A percentile compares a stretch with the other conserved stretches of the same genome.
phyloP scores from a whole-genome alignment of 64 coral and sea anemone genomes.

The Pocillopora verrucosa region DNA sequence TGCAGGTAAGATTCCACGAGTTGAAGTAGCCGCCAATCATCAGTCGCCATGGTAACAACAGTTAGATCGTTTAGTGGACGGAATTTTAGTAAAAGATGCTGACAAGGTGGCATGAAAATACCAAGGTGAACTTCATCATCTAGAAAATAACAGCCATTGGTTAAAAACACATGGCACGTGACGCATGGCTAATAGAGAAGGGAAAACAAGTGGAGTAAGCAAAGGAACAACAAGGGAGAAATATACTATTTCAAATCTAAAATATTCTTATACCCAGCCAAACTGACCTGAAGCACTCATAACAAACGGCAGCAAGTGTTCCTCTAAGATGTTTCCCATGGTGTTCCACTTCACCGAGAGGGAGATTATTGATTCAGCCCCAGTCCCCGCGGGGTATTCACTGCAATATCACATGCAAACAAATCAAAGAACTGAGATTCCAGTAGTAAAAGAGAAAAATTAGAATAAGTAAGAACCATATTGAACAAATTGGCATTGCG shows the following conservation, averaged over 20 bases:
- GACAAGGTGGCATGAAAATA: constrained; percentile 87
- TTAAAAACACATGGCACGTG: background rate
- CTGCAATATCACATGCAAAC: constrained; percentile 17
- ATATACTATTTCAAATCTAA: background rate
- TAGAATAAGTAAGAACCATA: too few relatives aligned
- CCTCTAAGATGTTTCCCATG: constrained; percentile 54
- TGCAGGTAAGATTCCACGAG: constrained; percentile 71
- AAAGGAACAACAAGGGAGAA: background rate
- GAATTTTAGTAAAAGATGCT: constrained; percentile 88
- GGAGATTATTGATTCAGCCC: constrained; percentile 74
- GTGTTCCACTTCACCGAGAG: constrained; percentile 64
- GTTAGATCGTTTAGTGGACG: constrained; percentile 51
- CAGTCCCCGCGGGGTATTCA: constrained; percentile 44
- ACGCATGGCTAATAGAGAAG: background rate
- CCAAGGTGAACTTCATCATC: constrained; percentile 75
- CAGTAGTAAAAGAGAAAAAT: background rate
- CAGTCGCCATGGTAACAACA: constrained; percentile 75
- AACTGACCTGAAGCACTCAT: constrained; percentile 63
- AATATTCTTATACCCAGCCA: background rate
- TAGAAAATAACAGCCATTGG: background rate
- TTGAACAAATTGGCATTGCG: too few relatives aligned
- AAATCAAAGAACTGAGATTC: background rate
- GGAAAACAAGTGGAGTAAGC: background rate
- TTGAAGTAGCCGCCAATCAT: constrained; percentile 84
- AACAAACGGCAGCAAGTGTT: constrained; percentile 45